Evolutionary conservation across 2,888 invertebrate genomes (phyloP).

Genomic region (Amblyteles armatorius): DNA sequence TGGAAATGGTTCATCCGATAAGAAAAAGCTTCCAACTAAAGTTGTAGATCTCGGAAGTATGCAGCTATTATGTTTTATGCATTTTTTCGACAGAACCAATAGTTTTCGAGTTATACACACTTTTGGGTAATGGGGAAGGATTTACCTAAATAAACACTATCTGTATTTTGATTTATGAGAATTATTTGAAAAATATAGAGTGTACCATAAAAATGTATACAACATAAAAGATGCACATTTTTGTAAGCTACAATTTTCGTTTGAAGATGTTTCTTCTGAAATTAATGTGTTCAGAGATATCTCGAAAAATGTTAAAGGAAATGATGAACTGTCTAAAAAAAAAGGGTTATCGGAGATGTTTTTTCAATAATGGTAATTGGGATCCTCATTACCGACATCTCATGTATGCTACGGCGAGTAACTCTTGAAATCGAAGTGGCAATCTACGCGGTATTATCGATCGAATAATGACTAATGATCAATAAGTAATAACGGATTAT

Average conservation of each 20-base stretch:
- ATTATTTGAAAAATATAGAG: neutral
- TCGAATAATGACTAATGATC: slow-evolving; percentile 63
- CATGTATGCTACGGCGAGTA: neutral
- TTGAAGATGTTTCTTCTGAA: neutral
- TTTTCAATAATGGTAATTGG: neutral
- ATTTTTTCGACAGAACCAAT: neutral
- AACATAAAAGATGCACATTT: neutral
- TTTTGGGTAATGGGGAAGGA: neutral
- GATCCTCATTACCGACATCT: slow-evolving; percentile 2
- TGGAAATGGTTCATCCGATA: neutral
- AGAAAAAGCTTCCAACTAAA: neutral
- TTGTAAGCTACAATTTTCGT: too few relatives aligned
- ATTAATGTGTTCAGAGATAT: neutral
- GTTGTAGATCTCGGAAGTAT: neutral
- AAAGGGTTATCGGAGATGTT: neutral
- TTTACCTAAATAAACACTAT: neutral
- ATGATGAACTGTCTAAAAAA: neutral
- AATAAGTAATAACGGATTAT: slow-evolving; percentile 66
- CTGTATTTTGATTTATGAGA: neutral
- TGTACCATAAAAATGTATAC: neutral
- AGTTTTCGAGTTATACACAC: neutral
- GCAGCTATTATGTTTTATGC: neutral
- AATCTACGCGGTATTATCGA: slow-evolving; percentile 44
- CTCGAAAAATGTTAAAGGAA: neutral
- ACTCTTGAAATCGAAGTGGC: slow-evolving; percentile 31